A percentile compares a stretch with the other conserved stretches of the same genome.
These are phyloP conservation scores for Esox masquinongy DNA, from an alignment of 2,797 vertebrate genomes.

Conservation along the genomic window DNA sequence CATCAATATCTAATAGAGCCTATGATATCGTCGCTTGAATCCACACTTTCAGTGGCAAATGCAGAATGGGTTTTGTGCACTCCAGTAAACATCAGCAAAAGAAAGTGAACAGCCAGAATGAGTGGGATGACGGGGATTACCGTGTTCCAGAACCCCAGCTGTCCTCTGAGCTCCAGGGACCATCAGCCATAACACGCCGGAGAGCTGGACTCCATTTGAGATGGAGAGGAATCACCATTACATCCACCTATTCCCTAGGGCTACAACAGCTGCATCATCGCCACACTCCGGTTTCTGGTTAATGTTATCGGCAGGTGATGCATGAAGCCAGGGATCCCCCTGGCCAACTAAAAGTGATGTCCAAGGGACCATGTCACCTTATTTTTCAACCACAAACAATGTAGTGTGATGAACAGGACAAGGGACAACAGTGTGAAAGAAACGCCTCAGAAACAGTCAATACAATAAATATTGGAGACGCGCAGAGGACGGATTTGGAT, in stretches of 20 bases:
- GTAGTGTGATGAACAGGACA: slow-evolving; percentile 15
- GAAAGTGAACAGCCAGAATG: not conserved
- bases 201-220: slow-evolving; percentile 64
- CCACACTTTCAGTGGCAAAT: not conserved
- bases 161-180: slow-evolving; percentile 48
- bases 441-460: not conserved
- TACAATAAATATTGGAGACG: slow-evolving; percentile 16
- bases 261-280: slow-evolving; percentile 49
- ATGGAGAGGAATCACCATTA: slow-evolving; percentile 57
- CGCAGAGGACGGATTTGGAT: slow-evolving; percentile 2
- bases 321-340: slow-evolving; percentile 68
- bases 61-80: not conserved
- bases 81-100: not conserved
- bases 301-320: slow-evolving; percentile 73
- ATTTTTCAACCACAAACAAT: slow-evolving; percentile 37
- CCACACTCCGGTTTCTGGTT: slow-evolving; percentile 60
- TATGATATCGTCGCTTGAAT: not conserved
- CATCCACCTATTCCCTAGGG: slow-evolving; percentile 56
- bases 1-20: not conserved
- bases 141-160: slow-evolving; percentile 1
- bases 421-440: slow-evolving; percentile 5
- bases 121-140: not conserved
- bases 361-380: slow-evolving; percentile 43
- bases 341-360: slow-evolving; percentile 53
- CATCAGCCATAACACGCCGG: slow-evolving; percentile 42